Conservation (phyloP, 1,140 invertebrate species). For the Pseudomyrmex concolor region DNA sequence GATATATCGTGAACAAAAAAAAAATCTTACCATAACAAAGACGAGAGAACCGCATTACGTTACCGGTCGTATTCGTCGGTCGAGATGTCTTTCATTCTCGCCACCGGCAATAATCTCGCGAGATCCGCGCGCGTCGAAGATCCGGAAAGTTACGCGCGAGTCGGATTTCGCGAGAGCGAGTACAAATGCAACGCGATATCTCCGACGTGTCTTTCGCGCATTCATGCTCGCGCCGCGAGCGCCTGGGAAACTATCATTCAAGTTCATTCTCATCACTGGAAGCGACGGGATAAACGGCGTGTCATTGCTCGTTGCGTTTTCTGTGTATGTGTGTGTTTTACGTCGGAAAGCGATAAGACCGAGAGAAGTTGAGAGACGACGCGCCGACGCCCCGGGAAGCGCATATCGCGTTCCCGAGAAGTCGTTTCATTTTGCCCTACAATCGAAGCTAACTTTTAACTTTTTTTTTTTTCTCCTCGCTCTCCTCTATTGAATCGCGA, state of each 20-base stretch:
- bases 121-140: conserved; percentile 6
- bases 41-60: neutral
- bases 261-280: conserved; percentile 61
- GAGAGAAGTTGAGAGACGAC: conserved; percentile 17
- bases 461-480: neutral
- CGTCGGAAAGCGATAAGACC: conserved; percentile 38
- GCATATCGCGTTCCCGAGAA: conserved; percentile 40
- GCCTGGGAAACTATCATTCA: conserved; percentile 39
- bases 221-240: neutral
- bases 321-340: conserved; percentile 16
- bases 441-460: conserved; percentile 20
- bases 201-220: conserved; percentile 1
- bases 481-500: conserved; percentile 51
- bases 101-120: neutral
- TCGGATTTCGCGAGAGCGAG: neutral
- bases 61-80: no score
- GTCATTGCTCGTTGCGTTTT: conserved; percentile 11
- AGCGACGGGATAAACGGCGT: conserved; percentile 5
- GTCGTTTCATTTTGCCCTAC: conserved; percentile 9
- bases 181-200: conserved; percentile 25
- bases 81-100: neutral
- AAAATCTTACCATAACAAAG: conserved; percentile 12
- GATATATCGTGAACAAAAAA: neutral
- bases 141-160: conserved; percentile 10
- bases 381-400: conserved; percentile 27